Conservation (phyloP, 2,113 vertebrate genomes). For the Apeltes quadracus region DNA sequence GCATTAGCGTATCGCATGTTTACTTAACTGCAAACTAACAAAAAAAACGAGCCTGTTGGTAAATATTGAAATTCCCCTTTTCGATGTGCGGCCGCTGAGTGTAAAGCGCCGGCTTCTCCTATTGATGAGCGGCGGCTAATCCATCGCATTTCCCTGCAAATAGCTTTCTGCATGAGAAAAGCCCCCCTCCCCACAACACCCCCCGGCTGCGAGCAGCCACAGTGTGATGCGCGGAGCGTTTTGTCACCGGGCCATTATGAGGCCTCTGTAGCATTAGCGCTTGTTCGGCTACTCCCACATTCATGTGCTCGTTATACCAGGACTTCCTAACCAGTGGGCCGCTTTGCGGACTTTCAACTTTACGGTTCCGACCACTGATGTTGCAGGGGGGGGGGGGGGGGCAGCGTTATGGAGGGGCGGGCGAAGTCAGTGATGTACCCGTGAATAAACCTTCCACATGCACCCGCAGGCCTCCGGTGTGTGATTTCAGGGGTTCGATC, state of each 20-base stretch:
- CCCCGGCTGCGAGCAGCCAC: constrained; percentile 7
- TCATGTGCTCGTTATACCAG: constrained; percentile 23
- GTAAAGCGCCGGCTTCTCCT: constrained; percentile 68
- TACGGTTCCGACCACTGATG: not conserved
- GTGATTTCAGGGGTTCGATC: constrained; percentile 83
- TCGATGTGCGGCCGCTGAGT: constrained; percentile 73
- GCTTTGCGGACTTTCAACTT: constrained; percentile 1
- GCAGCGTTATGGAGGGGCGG: not conserved
- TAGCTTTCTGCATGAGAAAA: constrained; percentile 82
- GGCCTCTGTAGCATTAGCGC: constrained; percentile 47
- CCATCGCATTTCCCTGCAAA: constrained; percentile 84
- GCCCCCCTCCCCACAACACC: constrained; percentile 6
- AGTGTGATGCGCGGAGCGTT: constrained; percentile 42
- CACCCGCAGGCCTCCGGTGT: constrained; percentile 37
- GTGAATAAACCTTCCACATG: not conserved
- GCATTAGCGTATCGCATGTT: constrained; percentile 66
- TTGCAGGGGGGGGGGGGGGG: not conserved
- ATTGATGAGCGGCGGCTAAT: constrained; percentile 79
- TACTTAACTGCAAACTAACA: constrained; percentile 77
- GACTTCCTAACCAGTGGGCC: constrained; percentile 8
- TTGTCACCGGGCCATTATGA: constrained; percentile 55
- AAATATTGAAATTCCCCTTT: constrained; percentile 78
- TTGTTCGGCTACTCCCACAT: constrained; percentile 57
- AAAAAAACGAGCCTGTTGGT: constrained; percentile 71
- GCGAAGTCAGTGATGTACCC: not conserved